Evolutionary conservation across 2,888 invertebrate species (phyloP), one percentile per base, ranked within the genome.

Genomic region (Clunio marinus): DNA sequence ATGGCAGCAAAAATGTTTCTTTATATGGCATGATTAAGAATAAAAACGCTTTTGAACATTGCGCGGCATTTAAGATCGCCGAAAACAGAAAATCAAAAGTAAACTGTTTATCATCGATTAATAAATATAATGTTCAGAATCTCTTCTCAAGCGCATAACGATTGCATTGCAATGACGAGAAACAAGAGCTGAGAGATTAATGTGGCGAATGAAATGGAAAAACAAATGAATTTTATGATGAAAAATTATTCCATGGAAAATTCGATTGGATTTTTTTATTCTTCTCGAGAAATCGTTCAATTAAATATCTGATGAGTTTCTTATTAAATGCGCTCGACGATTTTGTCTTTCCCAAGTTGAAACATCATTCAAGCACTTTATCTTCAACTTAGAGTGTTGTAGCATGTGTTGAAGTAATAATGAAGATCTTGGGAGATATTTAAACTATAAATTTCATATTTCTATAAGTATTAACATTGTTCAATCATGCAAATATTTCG

Each of bases 331-430:
- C n/a, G n/a, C n/a, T n/a, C n/a, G n/a, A n/a, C n/a, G n/a, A n/a
- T n/a, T n/a, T n/a, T n/a, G n/a, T n/a, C n/a, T n/a, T n/a, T n/a
- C n/a, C n/a, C n/a, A n/a, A n/a, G n/a, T 22, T 20, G 32, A 32
- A 32, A 32, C 5, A 32, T 7, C 5, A 20, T 51, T 10, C 20
- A 51, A 20, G 20, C 10, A 51, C 17, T 51, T 22, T 13, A 51
- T 7, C n/a, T n/a, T n/a, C n/a, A n/a, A n/a, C n/a, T n/a, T 24
- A 7, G 32, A 60, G 37, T 7, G 60, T 13, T n/a, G 13, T 66
- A 55, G 51, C 66, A 66, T 66, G 66, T 66, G 51, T 66, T n/a
- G 35, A 66, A n/a, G 66, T 66, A 66, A 66, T 66, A 66, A 66
- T n/a, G n/a, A 55, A 20, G 20, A n/a, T n/a, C n/a, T 24, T 55